phyloP scores from a whole-genome alignment of 2,888 invertebrate genomes.

The Parelbella ahira region DNA sequence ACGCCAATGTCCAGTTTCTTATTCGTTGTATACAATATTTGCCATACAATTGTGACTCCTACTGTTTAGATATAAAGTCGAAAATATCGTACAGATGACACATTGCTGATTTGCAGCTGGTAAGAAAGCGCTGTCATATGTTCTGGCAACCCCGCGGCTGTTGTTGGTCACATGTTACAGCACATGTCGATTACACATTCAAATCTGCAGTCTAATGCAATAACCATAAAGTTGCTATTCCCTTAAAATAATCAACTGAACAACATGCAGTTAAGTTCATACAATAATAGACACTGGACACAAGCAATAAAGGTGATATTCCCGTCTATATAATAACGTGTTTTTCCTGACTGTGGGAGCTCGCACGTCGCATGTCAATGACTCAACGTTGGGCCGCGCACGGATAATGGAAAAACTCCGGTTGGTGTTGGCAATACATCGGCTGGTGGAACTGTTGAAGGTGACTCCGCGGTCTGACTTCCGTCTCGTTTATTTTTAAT shows the following conservation, averaged over 20 bases:
- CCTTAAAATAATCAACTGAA: neutral
- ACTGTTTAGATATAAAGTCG: constrained; percentile 1
- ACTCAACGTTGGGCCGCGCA: constrained; percentile 35
- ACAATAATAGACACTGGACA: constrained; percentile 27
- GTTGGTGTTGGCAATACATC: constrained; percentile 26
- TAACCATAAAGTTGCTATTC: constrained; percentile 18
- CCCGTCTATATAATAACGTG: constrained; percentile 27
- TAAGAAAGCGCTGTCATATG: constrained; percentile 25
- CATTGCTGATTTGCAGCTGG: constrained; percentile 22
- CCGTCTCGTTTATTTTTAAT: no score
- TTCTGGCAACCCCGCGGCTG: constrained; percentile 27
- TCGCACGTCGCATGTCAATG: constrained; percentile 42
- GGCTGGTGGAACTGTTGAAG: constrained; percentile 16
- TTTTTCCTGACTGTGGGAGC: constrained; percentile 34
- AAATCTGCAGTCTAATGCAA: neutral
- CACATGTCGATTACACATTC: neutral
- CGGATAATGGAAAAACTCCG: constrained; percentile 34
- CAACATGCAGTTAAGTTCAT: constrained; percentile 6
- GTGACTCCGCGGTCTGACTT: constrained; percentile 6
- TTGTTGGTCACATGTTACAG: constrained; percentile 24
- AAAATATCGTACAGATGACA: constrained; percentile 4
- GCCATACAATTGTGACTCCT: neutral
- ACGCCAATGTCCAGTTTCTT: constrained; percentile 1
- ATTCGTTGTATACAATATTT: neutral
- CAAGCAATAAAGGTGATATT: constrained; percentile 27